Evolutionary conservation across 1,140 invertebrate species (phyloP).

Genomic region (Dinoponera quadriceps): DNA sequence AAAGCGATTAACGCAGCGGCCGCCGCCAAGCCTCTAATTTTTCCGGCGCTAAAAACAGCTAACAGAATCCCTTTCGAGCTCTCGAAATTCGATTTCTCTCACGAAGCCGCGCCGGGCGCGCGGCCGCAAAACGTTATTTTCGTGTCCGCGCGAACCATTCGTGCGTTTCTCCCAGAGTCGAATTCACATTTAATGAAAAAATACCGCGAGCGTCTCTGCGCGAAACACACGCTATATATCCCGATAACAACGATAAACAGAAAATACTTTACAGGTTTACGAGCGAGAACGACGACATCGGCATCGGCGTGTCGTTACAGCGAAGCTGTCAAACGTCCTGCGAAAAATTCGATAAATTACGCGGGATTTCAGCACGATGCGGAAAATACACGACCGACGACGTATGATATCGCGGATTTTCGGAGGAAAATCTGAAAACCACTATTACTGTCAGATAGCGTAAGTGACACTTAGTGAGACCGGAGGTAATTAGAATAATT

Average conservation of each 20-base stretch:
- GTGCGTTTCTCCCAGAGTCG: slow-evolving; percentile 23
- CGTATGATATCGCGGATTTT: slow-evolving; percentile 6
- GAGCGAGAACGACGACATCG: neutral
- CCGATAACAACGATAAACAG: slow-evolving; percentile 44
- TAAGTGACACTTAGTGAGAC: neutral
- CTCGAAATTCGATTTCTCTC: slow-evolving; percentile 50
- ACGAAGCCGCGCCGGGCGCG: slow-evolving; percentile 25
- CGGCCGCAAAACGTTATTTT: slow-evolving; percentile 50
- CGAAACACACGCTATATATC: slow-evolving; percentile 13
- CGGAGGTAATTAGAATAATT: neutral
- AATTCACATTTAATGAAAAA: slow-evolving; percentile 54
- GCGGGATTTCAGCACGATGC: slow-evolving; percentile 13
- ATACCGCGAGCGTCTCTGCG: slow-evolving; percentile 31
- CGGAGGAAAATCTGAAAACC: neutral
- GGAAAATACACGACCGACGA: slow-evolving; percentile 1
- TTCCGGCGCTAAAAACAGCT: slow-evolving; percentile 34
- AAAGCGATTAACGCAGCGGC: slow-evolving; percentile 44
- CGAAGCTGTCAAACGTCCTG: slow-evolving; percentile 5
- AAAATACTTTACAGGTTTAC: slow-evolving; percentile 45
- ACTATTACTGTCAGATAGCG: neutral
- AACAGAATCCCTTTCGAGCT: slow-evolving; percentile 45
- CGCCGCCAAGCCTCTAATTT: slow-evolving; percentile 28
- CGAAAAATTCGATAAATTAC: slow-evolving; percentile 45
- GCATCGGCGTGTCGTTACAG: slow-evolving; percentile 9
- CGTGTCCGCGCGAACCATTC: slow-evolving; percentile 31